These are phyloP conservation scores for Sepioteuthis lessoniana DNA, from an alignment of 2,888 invertebrate genomes.

Conservation along the genomic window DNA sequence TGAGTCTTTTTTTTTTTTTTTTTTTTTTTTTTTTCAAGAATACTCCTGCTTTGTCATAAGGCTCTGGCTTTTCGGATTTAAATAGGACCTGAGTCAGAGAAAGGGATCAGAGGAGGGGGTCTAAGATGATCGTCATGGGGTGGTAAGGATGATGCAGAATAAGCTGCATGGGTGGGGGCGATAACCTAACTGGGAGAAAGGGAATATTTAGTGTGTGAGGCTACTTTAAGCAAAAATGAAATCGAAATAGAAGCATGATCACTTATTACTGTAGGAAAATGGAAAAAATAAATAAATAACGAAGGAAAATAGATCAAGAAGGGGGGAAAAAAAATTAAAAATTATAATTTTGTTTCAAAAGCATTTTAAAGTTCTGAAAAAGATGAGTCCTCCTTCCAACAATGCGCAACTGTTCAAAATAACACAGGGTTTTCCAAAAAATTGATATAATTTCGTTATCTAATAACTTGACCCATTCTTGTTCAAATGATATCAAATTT, in stretches of 20 bases:
- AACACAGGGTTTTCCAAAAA: no score
- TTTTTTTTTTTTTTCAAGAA: not conserved
- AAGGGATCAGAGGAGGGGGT: not conserved
- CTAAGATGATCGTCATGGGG: not conserved
- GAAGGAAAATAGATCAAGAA: not conserved
- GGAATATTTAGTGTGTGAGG: not conserved
- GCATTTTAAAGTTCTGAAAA: no score
- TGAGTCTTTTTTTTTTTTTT: no score
- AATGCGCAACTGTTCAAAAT: no score
- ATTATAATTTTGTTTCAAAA: not conserved
- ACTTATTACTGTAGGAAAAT: not conserved
- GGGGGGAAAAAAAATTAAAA: not conserved
- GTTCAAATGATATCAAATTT: no score
- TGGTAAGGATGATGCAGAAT: not conserved
- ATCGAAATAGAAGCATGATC: not conserved
- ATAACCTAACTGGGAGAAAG: not conserved
- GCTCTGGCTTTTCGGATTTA: conserved; percentile 33
- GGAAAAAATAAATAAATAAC: not conserved
- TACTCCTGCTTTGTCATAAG: not conserved
- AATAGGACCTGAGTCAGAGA: not conserved
- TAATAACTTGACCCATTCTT: no score
- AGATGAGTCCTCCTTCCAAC: no score
- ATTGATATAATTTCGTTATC: no score
- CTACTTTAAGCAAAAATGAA: not conserved
- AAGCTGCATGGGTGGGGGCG: not conserved